These are phyloP conservation scores for Polypedilum vanderplanki DNA, from an alignment of 1,140 invertebrate genomes.

Conservation along the genomic window DNA sequence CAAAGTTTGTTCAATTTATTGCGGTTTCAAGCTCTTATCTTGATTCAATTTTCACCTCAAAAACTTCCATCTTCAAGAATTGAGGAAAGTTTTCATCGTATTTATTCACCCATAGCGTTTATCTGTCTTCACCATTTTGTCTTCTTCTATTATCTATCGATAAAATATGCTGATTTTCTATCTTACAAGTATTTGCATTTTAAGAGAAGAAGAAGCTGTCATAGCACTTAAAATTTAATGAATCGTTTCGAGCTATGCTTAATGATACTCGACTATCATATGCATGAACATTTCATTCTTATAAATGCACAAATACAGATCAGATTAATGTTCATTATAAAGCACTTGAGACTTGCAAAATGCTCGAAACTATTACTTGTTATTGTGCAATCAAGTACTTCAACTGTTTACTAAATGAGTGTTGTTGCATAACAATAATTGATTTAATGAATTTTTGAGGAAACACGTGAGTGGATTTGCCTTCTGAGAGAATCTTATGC, in stretches of 20 bases:
- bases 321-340: slow-evolving; percentile 3
- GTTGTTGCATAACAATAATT: not conserved
- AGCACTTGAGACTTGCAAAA: not conserved
- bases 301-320: not conserved
- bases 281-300: too few relatives aligned
- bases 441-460: not conserved
- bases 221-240: slow-evolving; percentile 19
- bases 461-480: not conserved
- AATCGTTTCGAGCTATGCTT: slow-evolving; percentile 17
- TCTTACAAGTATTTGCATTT: not conserved
- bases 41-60: slow-evolving; percentile 5
- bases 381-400: not conserved
- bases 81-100: not conserved
- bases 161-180: not conserved
- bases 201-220: not conserved
- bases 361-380: slow-evolving; percentile 6
- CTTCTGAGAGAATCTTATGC: not conserved
- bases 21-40: not conserved
- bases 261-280: not conserved
- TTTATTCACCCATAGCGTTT: not conserved
- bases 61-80: not conserved
- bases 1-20: slow-evolving; percentile 14
- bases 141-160: not conserved
- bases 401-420: not conserved
- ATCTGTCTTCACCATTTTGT: not conserved